Base-by-base conservation (phyloP, 2,888 invertebrate species). In the Limnephilus marmoratus region DNA sequence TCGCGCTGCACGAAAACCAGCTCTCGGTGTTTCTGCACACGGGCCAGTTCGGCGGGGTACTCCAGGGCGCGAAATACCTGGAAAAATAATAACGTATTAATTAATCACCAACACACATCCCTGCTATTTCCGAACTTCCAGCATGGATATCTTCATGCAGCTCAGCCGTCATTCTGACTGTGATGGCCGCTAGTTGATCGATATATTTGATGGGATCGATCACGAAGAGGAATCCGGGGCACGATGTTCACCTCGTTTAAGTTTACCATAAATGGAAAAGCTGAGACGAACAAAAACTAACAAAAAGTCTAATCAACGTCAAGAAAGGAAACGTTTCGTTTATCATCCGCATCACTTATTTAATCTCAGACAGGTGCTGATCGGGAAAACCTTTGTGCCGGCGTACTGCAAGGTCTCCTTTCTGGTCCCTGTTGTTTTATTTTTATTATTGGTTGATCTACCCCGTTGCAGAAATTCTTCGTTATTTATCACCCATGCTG, bases 61-160 rank as follows among this genome's bases (percentile, higher is more conserved):
- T 98, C 98, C 93, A 98, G 96, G 88, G 97, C 97, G 85, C 97
- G 97, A 94, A 98, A 98, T 92, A 98, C 97, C 98, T 98, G 94
- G 49, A 95, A 94, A 80, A 85, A 68, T 68, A 68, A 1, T 2
- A 68, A 7, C 5, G n/a, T 15, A 15, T 34, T 45, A 1, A 12
- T 45, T 45, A 45, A 45, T 45, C 11, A 45, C 45, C 45, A 45
- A 12, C 45, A 12, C 45, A 45, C 2, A 12, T 45, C 12, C 12
- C 9, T 41, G 41, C 9, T 9, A 1, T 41, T 41, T 41, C 41
- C 41, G 9, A 41, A 41, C 41, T 41, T 7, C 7, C 41, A 41
- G 9, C 41, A 41, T 41, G 4, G 4, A 41, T 5, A 41, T 41
- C 41, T 41, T 41, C 9, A 41, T 41, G 41, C 41, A 41, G 7